These are phyloP conservation scores for Goniozus legneri DNA, from an alignment of 1,140 invertebrate species.

Conservation along the genomic window DNA sequence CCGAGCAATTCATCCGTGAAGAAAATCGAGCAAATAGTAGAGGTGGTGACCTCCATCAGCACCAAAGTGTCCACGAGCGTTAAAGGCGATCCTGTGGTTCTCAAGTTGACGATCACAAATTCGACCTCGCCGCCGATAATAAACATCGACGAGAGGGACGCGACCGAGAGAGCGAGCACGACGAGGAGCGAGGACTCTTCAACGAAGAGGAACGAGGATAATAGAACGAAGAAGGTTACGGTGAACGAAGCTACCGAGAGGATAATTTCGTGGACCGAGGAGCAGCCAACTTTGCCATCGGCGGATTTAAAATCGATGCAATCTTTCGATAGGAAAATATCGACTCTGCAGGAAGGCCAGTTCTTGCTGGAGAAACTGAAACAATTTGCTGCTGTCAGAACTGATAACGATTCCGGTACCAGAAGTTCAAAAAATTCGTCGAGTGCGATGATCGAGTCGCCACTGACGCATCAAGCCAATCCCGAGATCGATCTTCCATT, in stretches of 20 bases:
- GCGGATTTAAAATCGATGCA: constrained; percentile 12
- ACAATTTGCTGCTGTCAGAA: constrained; percentile 31
- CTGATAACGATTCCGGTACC: constrained; percentile 13
- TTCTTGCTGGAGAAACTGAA: constrained; percentile 34
- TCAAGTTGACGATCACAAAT: constrained; percentile 33
- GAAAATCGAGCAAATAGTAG: constrained; percentile 41
- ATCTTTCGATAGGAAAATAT: constrained; percentile 40
- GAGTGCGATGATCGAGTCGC: not conserved
- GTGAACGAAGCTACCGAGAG: constrained; percentile 1
- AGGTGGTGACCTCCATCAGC: constrained; percentile 49
- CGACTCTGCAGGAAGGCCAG: constrained; percentile 24
- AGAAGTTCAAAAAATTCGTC: constrained; percentile 11
- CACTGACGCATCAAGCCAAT: not conserved
- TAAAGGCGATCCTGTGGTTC: constrained; percentile 31
- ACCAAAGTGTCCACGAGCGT: constrained; percentile 45
- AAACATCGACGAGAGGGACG: not conserved
- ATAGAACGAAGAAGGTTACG: constrained; percentile 13
- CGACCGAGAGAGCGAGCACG: not conserved
- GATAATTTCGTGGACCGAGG: constrained; percentile 2
- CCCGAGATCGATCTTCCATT: constrained; percentile 3
- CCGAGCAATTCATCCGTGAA: not conserved
- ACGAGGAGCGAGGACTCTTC: not conserved
- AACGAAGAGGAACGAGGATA: constrained; percentile 12
- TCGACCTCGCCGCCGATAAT: constrained; percentile 23
- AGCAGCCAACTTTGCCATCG: not conserved